Evolutionary conservation across 2,797 vertebrate genomes (phyloP).

Genomic region (Apodemus agrarius): DNA sequence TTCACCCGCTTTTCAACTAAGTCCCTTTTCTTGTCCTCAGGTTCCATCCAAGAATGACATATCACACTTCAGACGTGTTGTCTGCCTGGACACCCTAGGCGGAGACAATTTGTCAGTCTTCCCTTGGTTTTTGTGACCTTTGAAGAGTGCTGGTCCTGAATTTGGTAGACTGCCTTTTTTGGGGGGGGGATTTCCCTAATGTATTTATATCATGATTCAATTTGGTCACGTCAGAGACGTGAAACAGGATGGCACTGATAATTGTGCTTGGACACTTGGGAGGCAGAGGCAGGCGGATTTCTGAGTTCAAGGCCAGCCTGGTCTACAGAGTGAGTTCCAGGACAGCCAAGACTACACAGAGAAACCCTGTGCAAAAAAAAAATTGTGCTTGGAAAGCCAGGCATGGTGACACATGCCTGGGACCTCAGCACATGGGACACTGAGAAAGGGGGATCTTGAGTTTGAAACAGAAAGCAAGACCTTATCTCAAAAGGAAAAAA

Average conservation of each 20-base stretch:
- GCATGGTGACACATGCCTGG: no score
- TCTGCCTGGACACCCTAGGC: background rate
- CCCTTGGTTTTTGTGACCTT: background rate
- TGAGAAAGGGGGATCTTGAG: no score
- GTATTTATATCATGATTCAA: slow-evolving; percentile 17
- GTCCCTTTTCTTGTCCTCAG: background rate
- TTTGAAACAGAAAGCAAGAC: background rate
- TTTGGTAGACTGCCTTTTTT: background rate
- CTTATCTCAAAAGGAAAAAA: background rate
- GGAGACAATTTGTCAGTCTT: background rate
- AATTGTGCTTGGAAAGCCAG: background rate
- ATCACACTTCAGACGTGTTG: background rate
- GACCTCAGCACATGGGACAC: background rate
- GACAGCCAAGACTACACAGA: no score
- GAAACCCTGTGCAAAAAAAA: no score
- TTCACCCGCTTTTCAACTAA: background rate
- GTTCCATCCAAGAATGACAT: background rate
- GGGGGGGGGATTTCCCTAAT: background rate
- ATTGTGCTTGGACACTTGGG: background rate
- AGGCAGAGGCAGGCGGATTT: no score
- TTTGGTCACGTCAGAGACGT: background rate
- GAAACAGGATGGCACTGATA: background rate
- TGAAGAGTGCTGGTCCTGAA: background rate
- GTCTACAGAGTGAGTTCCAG: no score
- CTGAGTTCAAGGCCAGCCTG: no score